Evolutionary conservation across 2,888 invertebrate genomes (phyloP).

Genomic region (Aphidoletes aphidimyza): DNA sequence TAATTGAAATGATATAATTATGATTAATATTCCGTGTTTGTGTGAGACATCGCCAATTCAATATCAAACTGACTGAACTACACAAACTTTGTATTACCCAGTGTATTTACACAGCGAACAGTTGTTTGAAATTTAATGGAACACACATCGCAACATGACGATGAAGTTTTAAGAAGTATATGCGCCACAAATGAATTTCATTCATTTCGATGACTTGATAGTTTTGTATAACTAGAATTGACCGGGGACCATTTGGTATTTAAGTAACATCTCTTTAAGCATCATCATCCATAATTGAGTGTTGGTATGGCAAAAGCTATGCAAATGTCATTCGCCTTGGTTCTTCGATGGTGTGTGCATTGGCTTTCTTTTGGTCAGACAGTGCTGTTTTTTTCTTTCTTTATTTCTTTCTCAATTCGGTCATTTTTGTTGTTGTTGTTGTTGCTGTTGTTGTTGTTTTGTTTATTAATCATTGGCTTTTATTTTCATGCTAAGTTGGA

Average conservation of each 20-base stretch:
- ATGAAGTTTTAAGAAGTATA: no score
- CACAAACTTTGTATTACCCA: no score
- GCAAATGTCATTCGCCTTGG: constrained; percentile 22
- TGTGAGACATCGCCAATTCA: neutral
- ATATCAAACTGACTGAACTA: neutral
- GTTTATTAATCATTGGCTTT: neutral
- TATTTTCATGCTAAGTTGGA: neutral
- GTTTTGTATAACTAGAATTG: no score
- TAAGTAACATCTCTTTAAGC: neutral
- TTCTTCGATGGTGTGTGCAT: neutral
- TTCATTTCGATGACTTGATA: no score
- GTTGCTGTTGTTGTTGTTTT: neutral
- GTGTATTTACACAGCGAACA: no score
- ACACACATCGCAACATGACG: no score
- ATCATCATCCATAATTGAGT: neutral
- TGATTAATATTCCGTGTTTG: constrained; percentile 38
- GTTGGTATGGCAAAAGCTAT: neutral
- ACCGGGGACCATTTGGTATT: no score
- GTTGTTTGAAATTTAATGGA: no score
- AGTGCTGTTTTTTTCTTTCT: neutral
- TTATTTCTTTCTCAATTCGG: neutral
- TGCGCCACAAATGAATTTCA: neutral
- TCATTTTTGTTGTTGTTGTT: no score
- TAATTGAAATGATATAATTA: constrained; percentile 15
- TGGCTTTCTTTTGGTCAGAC: neutral